Evolutionary conservation across 2,113 vertebrate species (phyloP), one percentile per base, ranked within the genome.

Genomic region (Dasypus novemcinctus): DNA sequence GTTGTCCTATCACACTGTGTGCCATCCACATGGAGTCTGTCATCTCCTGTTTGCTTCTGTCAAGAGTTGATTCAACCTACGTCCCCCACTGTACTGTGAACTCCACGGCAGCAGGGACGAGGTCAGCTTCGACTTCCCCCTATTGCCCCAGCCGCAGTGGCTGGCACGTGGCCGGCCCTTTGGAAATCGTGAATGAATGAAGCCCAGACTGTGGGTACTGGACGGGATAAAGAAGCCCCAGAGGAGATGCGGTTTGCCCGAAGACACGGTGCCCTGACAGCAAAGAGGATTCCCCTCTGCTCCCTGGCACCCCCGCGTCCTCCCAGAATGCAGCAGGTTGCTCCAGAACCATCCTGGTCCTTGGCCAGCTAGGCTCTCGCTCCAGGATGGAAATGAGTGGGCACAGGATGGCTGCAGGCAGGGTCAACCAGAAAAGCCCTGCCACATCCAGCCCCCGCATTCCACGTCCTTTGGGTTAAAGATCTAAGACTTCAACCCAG

Each of bases 401-500:
- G 54, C 29, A 29, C 43, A n/a, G 25, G 52, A 9, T 38, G 81
- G 29, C 71, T 72, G 13, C 33, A 90, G 75, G 61, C 57, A 69
- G 27, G 33, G 31, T 25, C 0, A 0, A 46, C 25, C 14, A 43
- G 82, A 0, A 4, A 17, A 7, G 36, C 25, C 41, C 46, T 93
- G 71, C 33, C 63, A 66, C 4, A 52, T 6, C 27, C 20, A 36
- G 76, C 71, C 54, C 41, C 43, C 29, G 79, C 15, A 25, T 41
- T 41, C 54, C 11, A 2, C 75, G 84, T 80, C n/a, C 88, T 97
- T 95, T 95, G 36, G 95, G 38, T 71, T 90, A 69, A 81, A 91
- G 78, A 95, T 95, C 87, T 90, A 80, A 91, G 43, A 57, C 66
- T 96, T 91, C 80, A 79, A 59, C 92, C 64, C 59, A 87, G 93